These are phyloP conservation scores for Propithecus coquereli DNA, from an alignment of 2,113 vertebrate species.

Conservation along the genomic window DNA sequence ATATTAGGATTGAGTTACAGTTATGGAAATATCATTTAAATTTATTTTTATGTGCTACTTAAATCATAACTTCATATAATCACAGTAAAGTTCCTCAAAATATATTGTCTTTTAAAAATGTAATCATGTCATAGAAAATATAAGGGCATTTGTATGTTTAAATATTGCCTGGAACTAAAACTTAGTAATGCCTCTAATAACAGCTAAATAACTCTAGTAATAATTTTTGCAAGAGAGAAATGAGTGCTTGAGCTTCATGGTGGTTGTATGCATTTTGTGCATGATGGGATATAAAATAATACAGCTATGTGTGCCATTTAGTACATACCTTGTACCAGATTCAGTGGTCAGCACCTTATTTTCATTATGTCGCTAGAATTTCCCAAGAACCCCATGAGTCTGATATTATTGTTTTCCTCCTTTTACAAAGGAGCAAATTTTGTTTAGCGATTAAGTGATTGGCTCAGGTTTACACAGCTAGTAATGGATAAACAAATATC, in stretches of 20 bases:
- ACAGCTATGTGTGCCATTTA: neutral
- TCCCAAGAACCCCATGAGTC: neutral
- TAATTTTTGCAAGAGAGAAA: neutral
- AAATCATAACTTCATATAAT: neutral
- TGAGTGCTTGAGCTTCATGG: neutral
- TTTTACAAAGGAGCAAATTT: neutral
- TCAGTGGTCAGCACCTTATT: neutral
- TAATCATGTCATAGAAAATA: neutral
- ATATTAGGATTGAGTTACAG: slow-evolving; percentile 27
- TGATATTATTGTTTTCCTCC: neutral
- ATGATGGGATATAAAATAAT: neutral
- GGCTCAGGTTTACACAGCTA: neutral
- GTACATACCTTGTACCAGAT: neutral
- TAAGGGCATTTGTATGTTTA: neutral
- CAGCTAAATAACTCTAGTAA: neutral
- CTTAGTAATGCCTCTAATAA: neutral
- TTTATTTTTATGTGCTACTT: slow-evolving; percentile 20
- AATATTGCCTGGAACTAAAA: neutral
- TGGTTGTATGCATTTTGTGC: neutral
- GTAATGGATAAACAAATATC: neutral
- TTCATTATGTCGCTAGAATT: neutral
- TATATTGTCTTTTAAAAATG: neutral
- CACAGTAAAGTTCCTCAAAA: slow-evolving; percentile 31
- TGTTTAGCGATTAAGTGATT: neutral
- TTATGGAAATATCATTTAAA: slow-evolving; percentile 21